phyloP scores from a whole-genome alignment of 2,113 vertebrate species.

The Datnioides undecimradiatus region DNA sequence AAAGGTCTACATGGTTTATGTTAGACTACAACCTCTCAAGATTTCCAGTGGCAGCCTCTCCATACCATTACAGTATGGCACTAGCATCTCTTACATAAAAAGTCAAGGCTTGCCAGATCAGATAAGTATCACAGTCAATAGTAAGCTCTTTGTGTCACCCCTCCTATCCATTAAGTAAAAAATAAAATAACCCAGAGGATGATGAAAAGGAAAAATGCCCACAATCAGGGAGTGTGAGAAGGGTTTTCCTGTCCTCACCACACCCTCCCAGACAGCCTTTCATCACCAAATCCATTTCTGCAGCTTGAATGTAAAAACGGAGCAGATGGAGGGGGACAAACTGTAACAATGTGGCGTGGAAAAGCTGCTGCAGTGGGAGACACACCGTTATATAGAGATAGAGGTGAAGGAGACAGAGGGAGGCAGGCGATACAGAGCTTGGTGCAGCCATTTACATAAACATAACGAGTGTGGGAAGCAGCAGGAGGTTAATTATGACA shows the following conservation, averaged over 20 bases:
- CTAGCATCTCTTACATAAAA: slow-evolving; percentile 41
- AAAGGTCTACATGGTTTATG: slow-evolving; percentile 32
- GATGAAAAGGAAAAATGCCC: slow-evolving; percentile 46
- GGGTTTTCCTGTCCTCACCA: slow-evolving; percentile 46
- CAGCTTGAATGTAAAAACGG: slow-evolving; percentile 1
- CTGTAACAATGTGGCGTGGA: not conserved
- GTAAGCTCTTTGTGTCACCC: slow-evolving; percentile 45
- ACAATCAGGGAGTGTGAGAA: slow-evolving; percentile 46
- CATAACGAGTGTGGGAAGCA: slow-evolving; percentile 60
- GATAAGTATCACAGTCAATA: slow-evolving; percentile 55
- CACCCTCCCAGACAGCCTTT: slow-evolving; percentile 27
- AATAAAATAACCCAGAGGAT: slow-evolving; percentile 32
- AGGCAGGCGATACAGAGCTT: slow-evolving; percentile 43
- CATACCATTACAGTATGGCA: slow-evolving; percentile 14
- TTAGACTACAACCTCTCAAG: slow-evolving; percentile 26
- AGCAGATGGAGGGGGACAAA: slow-evolving; percentile 15
- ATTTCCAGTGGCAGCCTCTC: slow-evolving; percentile 29
- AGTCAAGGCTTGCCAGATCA: slow-evolving; percentile 53
- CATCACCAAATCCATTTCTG: slow-evolving; percentile 38
- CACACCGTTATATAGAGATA: slow-evolving; percentile 1
- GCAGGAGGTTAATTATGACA: slow-evolving; percentile 63
- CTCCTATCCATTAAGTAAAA: slow-evolving; percentile 31
- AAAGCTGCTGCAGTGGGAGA: slow-evolving; percentile 35
- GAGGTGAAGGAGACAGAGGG: slow-evolving; percentile 51
- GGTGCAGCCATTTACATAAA: slow-evolving; percentile 67